A percentile compares a stretch with the other conserved stretches of the same genome.
Evolutionary conservation across 2,113 vertebrate genomes (phyloP).

Genomic region (Progne subis): DNA sequence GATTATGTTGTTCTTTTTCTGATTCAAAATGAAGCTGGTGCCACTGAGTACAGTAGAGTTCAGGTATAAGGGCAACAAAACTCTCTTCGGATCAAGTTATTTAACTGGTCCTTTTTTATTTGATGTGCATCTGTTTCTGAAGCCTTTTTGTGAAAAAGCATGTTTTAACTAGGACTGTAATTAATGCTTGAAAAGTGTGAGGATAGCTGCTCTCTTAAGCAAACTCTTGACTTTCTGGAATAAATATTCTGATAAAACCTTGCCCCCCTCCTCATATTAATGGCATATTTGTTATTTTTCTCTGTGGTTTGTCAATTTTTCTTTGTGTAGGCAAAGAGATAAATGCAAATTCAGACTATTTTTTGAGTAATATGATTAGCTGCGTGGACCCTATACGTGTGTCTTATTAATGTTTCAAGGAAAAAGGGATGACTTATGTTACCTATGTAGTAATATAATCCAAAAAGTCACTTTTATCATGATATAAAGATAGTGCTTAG

Average conservation of each 20-base stretch:
- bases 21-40: background rate
- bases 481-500: background rate
- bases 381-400: background rate
- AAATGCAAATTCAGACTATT: background rate
- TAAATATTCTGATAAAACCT: background rate
- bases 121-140: background rate
- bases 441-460: background rate
- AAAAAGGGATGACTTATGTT: background rate
- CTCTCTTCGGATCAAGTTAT: background rate
- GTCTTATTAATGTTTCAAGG: background rate
- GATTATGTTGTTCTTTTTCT: background rate
- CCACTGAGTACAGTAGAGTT: background rate
- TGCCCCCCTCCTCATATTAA: rapidly evolving
- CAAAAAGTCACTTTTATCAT: background rate
- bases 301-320: background rate
- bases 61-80: background rate
- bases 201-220: background rate
- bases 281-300: background rate
- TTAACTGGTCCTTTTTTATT: background rate
- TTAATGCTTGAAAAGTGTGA: background rate
- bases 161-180: background rate
- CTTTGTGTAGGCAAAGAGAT: background rate
- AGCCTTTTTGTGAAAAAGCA: background rate
- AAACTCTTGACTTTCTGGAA: background rate
- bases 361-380: background rate